Percentiles rank a stretch among this genome's conserved stretches.
Evolutionary conservation across 2,888 invertebrate species (phyloP).

Genomic region (Gisinianus flammeolus): DNA sequence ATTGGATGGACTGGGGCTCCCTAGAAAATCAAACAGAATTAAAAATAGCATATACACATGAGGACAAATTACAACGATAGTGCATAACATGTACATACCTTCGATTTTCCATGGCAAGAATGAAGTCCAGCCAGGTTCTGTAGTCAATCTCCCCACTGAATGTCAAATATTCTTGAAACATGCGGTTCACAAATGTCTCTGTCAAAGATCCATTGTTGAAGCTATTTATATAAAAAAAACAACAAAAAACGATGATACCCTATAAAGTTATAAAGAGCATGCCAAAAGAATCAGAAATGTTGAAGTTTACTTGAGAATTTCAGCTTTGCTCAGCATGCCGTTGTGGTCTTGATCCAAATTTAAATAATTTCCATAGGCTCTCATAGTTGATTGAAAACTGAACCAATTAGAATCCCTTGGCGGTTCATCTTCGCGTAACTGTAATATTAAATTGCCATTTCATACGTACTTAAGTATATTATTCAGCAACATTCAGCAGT

Average conservation of each 20-base stretch:
- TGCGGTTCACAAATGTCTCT: constrained; percentile 85
- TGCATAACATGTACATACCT: no score
- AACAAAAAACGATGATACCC: no score
- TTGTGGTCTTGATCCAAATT: constrained; percentile 93
- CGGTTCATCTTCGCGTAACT: constrained; percentile 81
- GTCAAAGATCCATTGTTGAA: constrained; percentile 92
- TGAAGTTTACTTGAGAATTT: constrained; percentile 74
- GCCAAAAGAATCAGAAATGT: not conserved
- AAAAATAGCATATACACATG: no score
- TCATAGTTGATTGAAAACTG: constrained; percentile 83
- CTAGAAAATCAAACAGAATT: no score
- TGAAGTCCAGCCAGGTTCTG: constrained; percentile 93
- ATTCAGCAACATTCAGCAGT: no score
- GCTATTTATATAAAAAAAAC: constrained; percentile 62
- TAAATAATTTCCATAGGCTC: constrained; percentile 92
- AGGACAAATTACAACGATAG: no score
- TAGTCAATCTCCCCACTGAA: constrained; percentile 97
- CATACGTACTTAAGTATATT: no score
- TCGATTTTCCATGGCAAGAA: constrained; percentile 89
- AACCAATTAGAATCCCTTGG: constrained; percentile 92
- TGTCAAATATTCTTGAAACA: constrained; percentile 94
- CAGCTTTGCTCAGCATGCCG: constrained; percentile 91
- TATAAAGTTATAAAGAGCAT: not conserved
- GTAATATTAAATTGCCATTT: constrained; percentile 43
- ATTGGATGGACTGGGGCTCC: constrained; percentile 89